Evolutionary conservation across 2,888 invertebrate species (phyloP), one percentile per base, ranked within the genome.

Genomic region (Nomada ruficornis): DNA sequence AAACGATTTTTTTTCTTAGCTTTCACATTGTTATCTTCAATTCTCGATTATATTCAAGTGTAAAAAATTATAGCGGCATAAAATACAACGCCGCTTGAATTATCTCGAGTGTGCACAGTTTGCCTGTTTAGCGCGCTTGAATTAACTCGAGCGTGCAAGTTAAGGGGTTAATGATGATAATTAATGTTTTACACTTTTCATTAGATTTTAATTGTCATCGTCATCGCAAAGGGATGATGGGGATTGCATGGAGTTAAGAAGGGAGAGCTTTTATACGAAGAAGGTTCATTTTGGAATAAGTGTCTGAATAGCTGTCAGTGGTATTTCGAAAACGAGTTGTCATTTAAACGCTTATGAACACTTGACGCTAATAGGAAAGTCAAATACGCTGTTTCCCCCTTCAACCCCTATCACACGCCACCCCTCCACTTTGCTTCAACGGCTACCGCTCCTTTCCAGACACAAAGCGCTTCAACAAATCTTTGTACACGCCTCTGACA

Each of bases 311-410:
- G 83, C 86, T 89, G 86, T 88, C 84, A 86, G 80, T 81, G 83
- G 86, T 90, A 78, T 87, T 88, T 87, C 86, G 83, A 87, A 91
- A 89, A 91, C 86, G 86, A 89, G 87, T 80, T 86, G 88, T 89
- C 91, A 87, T 90, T 90, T 83, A 84, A 86, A 84, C 83, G 84
- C 74, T 81, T 84, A 84, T 88, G 82, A 82, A 80, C 85, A 85
- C 85, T 86, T 70, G 77, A 80, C 80, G 77, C 80, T 82, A 81
- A 87, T 88, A 87, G 82, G 80, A 81, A 88, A 88, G 83, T 88
- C 85, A 88, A 88, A 88, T 88, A 86, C 88, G 82, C 80, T 82
- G 74, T 86, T 72, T 57, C 54, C 73, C 74, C 64, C 68, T 42
- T 60, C 62, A 63, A 44, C 15, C 60, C 74, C 42, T 69, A 44